phyloP scores from a whole-genome alignment of 2,113 vertebrate species.

The Nibea coibor region DNA sequence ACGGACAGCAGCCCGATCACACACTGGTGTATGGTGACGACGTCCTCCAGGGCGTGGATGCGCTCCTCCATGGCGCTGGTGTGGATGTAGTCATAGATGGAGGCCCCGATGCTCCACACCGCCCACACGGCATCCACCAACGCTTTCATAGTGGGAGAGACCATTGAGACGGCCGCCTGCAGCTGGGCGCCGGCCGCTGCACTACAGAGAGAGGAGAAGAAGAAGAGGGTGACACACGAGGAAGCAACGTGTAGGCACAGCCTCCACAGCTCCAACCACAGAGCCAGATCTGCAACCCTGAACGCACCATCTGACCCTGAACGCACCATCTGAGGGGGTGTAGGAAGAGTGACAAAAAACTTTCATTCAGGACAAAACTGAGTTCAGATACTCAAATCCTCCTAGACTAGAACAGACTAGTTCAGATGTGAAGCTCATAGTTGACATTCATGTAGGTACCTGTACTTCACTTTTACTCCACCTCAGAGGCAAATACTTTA shows the following conservation, averaged over 20 bases:
- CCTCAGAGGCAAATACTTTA: background rate
- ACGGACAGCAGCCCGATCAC: slow-evolving; percentile 81
- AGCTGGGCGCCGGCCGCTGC: slow-evolving; percentile 46
- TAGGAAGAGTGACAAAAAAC: background rate
- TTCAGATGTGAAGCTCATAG: no score
- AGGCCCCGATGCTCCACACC: slow-evolving; percentile 84
- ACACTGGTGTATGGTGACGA: slow-evolving; percentile 82
- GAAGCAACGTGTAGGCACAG: slow-evolving; percentile 28
- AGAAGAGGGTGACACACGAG: slow-evolving; percentile 37
- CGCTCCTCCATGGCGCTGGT: slow-evolving; percentile 86
- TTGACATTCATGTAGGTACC: no score
- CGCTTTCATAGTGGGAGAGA: slow-evolving; percentile 85
- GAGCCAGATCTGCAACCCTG: background rate
- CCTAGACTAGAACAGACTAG: no score
- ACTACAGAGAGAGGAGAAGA: slow-evolving; percentile 25
- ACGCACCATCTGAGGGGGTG: background rate
- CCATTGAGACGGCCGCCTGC: slow-evolving; percentile 72
- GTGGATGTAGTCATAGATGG: slow-evolving; percentile 86
- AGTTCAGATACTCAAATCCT: no score
- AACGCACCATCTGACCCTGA: background rate
- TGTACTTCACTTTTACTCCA: no score
- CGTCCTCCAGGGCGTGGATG: slow-evolving; percentile 83
- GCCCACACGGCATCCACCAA: slow-evolving; percentile 85
- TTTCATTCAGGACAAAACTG: background rate
- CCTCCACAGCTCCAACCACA: background rate